Evolutionary conservation across 2,888 invertebrate species (phyloP).

Genomic region (Pterostichus madidus): DNA sequence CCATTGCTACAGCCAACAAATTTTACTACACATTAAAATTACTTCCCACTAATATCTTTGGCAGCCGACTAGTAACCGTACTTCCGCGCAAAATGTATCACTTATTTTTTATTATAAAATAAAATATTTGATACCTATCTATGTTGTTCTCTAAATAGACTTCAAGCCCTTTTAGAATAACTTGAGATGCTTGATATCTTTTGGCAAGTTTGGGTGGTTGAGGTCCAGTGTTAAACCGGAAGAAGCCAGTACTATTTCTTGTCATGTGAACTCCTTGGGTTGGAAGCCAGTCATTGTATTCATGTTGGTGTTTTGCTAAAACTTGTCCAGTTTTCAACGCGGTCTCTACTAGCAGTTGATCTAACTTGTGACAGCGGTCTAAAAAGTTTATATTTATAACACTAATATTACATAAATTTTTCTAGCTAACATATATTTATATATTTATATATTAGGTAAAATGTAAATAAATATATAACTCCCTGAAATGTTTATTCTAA

Average conservation of each 20-base stretch:
- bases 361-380: neutral
- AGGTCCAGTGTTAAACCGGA: conserved; percentile 44
- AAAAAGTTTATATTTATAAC: neutral
- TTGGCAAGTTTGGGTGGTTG: neutral
- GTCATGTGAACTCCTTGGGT: conserved; percentile 23
- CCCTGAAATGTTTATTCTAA: too few relatives aligned
- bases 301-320: conserved; percentile 22
- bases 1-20: too few relatives aligned
- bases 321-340: conserved; percentile 22
- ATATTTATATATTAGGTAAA: too few relatives aligned
- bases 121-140: neutral
- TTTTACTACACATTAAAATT: too few relatives aligned
- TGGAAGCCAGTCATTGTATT: conserved; percentile 31
- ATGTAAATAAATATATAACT: too few relatives aligned
- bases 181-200: conserved; percentile 12
- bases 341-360: neutral
- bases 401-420: neutral
- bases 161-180: conserved; percentile 57
- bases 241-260: conserved; percentile 52
- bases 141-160: conserved; percentile 26
- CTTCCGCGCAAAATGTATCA: too few relatives aligned
- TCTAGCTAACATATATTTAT: too few relatives aligned
- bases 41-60: too few relatives aligned
- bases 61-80: too few relatives aligned
- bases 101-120: too few relatives aligned